A percentile compares a stretch with the other conserved stretches of the same genome.
phyloP scores from a whole-genome alignment of 2,113 vertebrate genomes.

The Oryzias javanicus region DNA sequence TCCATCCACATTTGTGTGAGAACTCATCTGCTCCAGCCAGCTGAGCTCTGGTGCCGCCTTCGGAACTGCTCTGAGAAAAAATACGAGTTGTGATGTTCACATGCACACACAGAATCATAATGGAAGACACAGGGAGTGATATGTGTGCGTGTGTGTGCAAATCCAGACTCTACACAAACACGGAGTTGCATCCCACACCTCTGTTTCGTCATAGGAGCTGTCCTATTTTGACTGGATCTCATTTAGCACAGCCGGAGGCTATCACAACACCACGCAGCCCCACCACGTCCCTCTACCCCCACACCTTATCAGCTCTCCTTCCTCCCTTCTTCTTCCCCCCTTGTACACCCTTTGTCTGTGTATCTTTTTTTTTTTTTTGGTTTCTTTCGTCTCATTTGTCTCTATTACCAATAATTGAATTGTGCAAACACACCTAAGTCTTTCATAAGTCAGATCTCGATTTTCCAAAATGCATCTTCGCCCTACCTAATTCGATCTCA shows the following conservation, averaged over 20 bases:
- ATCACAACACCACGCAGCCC: conserved; percentile 27
- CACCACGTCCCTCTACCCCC: background rate
- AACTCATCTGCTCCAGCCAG: conserved; percentile 9
- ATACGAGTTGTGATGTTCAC: conserved; percentile 9
- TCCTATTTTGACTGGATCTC: conserved; percentile 49
- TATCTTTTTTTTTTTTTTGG: background rate
- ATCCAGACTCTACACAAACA: conserved; percentile 2
- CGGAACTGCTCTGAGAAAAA: conserved; percentile 7
- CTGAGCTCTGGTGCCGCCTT: conserved; percentile 15
- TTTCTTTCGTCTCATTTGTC: conserved; percentile 1
- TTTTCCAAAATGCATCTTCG: conserved; percentile 27
- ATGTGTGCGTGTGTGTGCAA: background rate
- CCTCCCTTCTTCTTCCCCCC: background rate
- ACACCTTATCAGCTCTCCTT: conserved; percentile 26
- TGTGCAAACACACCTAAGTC: conserved; percentile 12
- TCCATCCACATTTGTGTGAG: conserved; percentile 12
- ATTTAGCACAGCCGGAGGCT: conserved; percentile 50
- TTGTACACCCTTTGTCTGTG: conserved; percentile 4
- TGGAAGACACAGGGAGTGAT: background rate
- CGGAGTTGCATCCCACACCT: conserved; percentile 24
- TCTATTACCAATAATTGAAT: background rate
- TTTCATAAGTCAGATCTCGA: conserved; percentile 18
- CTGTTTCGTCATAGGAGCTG: conserved; percentile 26
- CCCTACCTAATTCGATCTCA: conserved; percentile 27
- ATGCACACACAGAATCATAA: conserved; percentile 4